A percentile compares a stretch with the other conserved stretches of the same genome.
Evolutionary conservation across 2,888 invertebrate genomes (phyloP).

Genomic region (Linnaemya vulpina): DNA sequence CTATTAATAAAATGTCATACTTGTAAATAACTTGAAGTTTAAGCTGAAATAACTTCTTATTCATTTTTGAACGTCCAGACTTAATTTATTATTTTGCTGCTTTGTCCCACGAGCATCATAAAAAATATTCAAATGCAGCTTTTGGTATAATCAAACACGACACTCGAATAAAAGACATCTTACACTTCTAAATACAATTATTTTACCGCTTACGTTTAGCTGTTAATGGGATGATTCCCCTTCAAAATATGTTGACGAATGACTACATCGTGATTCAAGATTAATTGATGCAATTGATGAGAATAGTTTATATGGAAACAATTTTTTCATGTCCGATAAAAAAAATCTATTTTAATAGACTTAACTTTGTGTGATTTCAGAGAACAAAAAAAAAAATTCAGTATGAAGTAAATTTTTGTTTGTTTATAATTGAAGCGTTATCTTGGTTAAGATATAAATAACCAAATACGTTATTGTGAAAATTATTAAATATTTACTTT

Average conservation of each 20-base stretch:
- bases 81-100: too few relatives aligned
- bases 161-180: too few relatives aligned
- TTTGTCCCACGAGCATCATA: too few relatives aligned
- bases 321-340: not conserved
- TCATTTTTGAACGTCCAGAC: too few relatives aligned
- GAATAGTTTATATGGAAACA: not conserved
- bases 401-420: not conserved
- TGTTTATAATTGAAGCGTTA: constrained; percentile 12
- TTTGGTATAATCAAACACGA: too few relatives aligned
- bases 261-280: constrained; percentile 10
- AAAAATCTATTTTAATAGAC: not conserved
- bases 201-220: too few relatives aligned
- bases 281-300: constrained; percentile 49
- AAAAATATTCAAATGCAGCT: too few relatives aligned
- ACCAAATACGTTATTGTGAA: constrained; percentile 18
- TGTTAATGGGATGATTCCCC: not conserved
- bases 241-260: constrained; percentile 9
- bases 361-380: not conserved
- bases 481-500: not conserved
- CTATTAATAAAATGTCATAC: too few relatives aligned
- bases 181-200: too few relatives aligned
- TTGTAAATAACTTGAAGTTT: too few relatives aligned
- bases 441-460: not conserved
- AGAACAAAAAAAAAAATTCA: constrained; percentile 11
- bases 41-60: too few relatives aligned